Evolutionary conservation across 23 tunicate species (phyloP).

Genomic region (Phallusia fumigata): DNA sequence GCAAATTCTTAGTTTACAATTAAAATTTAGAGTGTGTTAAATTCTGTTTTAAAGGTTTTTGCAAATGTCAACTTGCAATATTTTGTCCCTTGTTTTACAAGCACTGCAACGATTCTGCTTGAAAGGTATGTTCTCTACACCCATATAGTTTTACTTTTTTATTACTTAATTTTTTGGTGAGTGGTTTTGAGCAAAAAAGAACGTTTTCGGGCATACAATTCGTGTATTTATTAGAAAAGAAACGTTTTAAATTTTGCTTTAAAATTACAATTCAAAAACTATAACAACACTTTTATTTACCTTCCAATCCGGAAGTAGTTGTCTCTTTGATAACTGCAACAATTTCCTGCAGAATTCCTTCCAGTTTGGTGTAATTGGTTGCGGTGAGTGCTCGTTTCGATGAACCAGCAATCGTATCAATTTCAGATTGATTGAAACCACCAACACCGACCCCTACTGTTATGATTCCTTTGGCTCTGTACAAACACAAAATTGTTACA

Average conservation of each 20-base stretch:
- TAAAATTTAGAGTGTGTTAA: not conserved
- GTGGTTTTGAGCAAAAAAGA: no score
- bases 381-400: not conserved
- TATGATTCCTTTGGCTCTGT: not conserved
- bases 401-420: constrained; percentile 16
- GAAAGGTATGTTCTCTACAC: no score
- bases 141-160: no score
- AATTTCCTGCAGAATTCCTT: not conserved
- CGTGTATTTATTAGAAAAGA: not conserved
- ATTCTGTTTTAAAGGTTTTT: not conserved
- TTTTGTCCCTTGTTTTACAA: not conserved
- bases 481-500: no score
- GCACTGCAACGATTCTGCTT: no score
- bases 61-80: not conserved
- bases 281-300: not conserved
- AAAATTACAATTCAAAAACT: no score
- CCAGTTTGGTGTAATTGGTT: constrained; percentile 4
- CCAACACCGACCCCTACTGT: constrained; percentile 18
- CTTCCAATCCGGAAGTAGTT: not conserved
- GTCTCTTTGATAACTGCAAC: not conserved
- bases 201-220: no score
- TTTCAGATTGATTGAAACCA: not conserved
- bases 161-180: no score
- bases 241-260: no score
- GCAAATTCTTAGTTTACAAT: no score